Percentiles rank a stretch among this genome's conserved stretches.
phyloP scores from a whole-genome alignment of 2,888 invertebrate genomes.

The Dryomyza anilis region DNA sequence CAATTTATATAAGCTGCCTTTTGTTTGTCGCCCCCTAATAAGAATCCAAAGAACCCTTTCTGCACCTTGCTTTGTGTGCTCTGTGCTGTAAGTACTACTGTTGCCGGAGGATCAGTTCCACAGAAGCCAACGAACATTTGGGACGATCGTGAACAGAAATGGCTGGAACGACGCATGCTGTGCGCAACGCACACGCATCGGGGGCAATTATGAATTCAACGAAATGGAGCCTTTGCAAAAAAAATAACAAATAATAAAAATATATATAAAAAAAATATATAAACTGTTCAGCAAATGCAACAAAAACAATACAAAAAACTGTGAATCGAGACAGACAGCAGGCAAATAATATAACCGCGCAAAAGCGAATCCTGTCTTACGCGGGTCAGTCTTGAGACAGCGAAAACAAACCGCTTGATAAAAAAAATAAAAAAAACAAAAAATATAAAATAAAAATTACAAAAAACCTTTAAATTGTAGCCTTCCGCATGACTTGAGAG shows the following conservation, averaged over 20 bases:
- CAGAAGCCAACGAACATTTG: conserved; percentile 22
- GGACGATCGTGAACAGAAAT: conserved; percentile 16
- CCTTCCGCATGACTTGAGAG: background rate
- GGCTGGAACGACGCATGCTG: conserved; percentile 18
- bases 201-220: conserved; percentile 23
- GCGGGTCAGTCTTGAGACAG: conserved; percentile 7
- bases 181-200: conserved; percentile 24
- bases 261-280: background rate
- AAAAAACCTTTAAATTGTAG: background rate
- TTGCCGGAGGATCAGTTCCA: too few species aligned
- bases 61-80: conserved; percentile 9
- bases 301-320: background rate
- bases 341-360: background rate
- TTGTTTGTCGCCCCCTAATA: background rate
- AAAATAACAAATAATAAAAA: background rate
- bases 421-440: background rate
- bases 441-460: too few species aligned
- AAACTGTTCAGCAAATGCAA: background rate
- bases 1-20: background rate
- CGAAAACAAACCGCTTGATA: background rate
- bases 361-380: conserved; percentile 22
- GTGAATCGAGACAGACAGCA: background rate
- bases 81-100: too few species aligned
- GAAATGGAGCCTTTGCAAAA: conserved; percentile 1
- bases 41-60: conserved; percentile 1